Evolutionary conservation across 2,888 invertebrate species (phyloP).

Genomic region (Catocala sponsa): DNA sequence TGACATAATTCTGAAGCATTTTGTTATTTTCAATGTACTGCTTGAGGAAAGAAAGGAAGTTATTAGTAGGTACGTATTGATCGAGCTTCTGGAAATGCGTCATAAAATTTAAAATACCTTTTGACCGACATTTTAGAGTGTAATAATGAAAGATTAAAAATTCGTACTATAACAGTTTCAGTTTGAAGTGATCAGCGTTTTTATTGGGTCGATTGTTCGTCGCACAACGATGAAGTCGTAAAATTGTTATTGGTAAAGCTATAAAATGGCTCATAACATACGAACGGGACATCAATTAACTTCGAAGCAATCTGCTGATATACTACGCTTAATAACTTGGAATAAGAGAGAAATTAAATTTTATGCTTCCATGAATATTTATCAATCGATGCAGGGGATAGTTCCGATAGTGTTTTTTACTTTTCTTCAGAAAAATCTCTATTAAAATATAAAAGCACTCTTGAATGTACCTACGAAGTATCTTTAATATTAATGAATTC

Average conservation of each 20-base stretch:
- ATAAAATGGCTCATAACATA: constrained; percentile 63
- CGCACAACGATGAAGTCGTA: constrained; percentile 53
- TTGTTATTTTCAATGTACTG: neutral
- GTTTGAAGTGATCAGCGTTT: constrained; percentile 45
- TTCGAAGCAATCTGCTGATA: constrained; percentile 55
- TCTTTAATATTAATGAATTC: constrained; percentile 39
- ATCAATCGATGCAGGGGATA: constrained; percentile 27
- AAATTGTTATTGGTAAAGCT: constrained; percentile 63
- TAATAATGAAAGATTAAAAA: constrained; percentile 43
- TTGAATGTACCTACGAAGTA: constrained; percentile 20
- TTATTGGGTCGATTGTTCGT: constrained; percentile 51
- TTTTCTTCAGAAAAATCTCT: constrained; percentile 26
- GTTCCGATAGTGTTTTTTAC: constrained; percentile 34
- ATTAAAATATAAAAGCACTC: constrained; percentile 39
- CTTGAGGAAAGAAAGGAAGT: constrained; percentile 13
- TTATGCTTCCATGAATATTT: constrained; percentile 52
- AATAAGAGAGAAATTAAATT: constrained; percentile 43
- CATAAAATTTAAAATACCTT: constrained; percentile 31
- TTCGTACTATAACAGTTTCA: constrained; percentile 23
- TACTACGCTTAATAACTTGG: constrained; percentile 53
- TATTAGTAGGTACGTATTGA: constrained; percentile 8
- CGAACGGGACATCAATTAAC: constrained; percentile 62
- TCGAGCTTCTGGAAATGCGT: constrained; percentile 13
- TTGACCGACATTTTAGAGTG: constrained; percentile 18
- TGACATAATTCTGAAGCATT: constrained; percentile 2